Evolutionary conservation across 2,888 invertebrate genomes (phyloP).

Genomic region (Noctua fimbriata): DNA sequence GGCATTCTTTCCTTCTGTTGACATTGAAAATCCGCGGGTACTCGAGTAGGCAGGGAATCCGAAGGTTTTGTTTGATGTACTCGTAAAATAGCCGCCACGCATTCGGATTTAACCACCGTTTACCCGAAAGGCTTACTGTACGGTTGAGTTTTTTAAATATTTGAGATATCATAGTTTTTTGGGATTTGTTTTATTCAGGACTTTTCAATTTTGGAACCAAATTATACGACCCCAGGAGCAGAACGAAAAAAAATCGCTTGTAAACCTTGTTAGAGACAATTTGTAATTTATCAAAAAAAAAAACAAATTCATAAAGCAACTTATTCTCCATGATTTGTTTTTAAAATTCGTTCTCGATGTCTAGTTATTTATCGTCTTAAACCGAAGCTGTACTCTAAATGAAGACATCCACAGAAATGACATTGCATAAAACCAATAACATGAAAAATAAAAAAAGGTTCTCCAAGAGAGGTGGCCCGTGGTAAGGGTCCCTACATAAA

Average conservation of each 20-base stretch:
- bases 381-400: constrained; percentile 14
- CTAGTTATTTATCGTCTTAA: constrained; percentile 19
- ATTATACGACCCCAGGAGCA: not conserved
- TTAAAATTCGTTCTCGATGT: constrained; percentile 11
- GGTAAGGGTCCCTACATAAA: constrained; percentile 71
- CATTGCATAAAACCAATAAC: constrained; percentile 56
- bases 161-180: not conserved
- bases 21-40: constrained; percentile 57
- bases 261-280: not conserved
- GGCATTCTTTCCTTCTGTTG: constrained; percentile 53
- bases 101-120: constrained; percentile 21
- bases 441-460: constrained; percentile 62
- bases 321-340: constrained; percentile 30
- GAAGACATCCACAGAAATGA: constrained; percentile 37
- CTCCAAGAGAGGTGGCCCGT: constrained; percentile 64
- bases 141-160: constrained; percentile 16
- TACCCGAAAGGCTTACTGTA: constrained; percentile 19
- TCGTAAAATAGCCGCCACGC: constrained; percentile 50
- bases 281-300: not conserved
- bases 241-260: not conserved
- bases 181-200: not conserved
- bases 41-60: constrained; percentile 21
- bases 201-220: not conserved
- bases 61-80: constrained; percentile 52
- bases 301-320: not conserved